These are phyloP conservation scores for Protosalanx chinensis DNA, from an alignment of 2,797 vertebrate genomes.

Conservation along the genomic window DNA sequence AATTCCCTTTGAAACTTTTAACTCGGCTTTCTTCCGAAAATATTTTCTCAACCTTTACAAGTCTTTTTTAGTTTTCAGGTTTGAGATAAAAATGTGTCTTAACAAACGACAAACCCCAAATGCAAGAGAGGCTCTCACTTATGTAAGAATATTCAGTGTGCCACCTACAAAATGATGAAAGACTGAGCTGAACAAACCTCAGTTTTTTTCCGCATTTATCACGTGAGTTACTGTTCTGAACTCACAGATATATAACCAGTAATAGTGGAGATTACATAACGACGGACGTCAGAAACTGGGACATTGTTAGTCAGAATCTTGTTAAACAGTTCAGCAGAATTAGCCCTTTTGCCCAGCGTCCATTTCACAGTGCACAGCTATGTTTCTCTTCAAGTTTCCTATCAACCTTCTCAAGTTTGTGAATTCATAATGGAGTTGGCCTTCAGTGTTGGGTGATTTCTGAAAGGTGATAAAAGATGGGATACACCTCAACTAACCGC, in stretches of 20 bases:
- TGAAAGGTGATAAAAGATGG: no score
- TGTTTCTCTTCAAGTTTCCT: background rate
- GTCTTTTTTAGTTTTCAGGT: no score
- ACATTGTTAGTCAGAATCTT: background rate
- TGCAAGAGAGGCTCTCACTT: background rate
- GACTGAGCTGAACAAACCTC: background rate
- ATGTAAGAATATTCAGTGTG: background rate
- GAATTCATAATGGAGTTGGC: background rate
- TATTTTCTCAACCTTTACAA: no score
- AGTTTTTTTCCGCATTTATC: background rate
- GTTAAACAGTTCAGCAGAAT: background rate
- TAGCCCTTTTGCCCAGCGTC: background rate
- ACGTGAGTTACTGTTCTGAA: constrained; percentile 1
- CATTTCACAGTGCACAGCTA: background rate
- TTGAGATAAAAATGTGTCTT: no score
- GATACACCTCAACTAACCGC: no score
- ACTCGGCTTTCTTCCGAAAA: no score
- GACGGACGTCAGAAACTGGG: constrained; percentile 1
- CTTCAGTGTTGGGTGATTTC: background rate
- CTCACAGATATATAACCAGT: background rate
- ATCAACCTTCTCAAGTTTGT: background rate
- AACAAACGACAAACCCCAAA: background rate
- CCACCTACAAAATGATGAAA: background rate
- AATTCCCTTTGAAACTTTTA: no score
- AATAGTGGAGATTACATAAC: background rate